Conservation (phyloP, 2,113 vertebrate species). For the Corythoichthys haematopterus region DNA sequence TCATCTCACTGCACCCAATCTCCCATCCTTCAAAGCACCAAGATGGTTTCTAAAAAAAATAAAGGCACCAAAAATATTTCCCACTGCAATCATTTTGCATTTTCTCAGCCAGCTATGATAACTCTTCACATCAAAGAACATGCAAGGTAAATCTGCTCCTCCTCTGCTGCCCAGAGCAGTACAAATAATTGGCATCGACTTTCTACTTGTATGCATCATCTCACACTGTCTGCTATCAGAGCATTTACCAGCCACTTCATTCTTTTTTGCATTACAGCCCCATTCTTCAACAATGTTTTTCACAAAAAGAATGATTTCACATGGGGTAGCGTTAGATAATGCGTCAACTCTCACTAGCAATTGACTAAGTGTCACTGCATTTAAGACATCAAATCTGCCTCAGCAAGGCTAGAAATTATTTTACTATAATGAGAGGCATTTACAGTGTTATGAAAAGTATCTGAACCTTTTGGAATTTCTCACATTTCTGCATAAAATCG, state of each 20-base stretch:
- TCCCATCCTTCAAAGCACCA: constrained; percentile 10
- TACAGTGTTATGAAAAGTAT: too few relatives aligned
- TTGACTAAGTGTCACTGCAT: not conserved
- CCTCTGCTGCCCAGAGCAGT: constrained; percentile 35
- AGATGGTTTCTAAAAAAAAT: constrained; percentile 12
- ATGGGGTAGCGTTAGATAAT: not conserved
- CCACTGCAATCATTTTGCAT: constrained; percentile 43
- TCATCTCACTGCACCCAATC: constrained; percentile 38
- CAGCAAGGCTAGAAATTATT: too few relatives aligned
- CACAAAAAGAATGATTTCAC: not conserved
- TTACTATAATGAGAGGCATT: too few relatives aligned
- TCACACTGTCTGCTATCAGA: constrained; percentile 14
- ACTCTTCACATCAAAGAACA: constrained; percentile 45
- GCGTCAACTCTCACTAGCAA: not conserved
- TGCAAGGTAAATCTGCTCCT: constrained; percentile 32
- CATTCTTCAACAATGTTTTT: not conserved
- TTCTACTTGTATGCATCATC: constrained; percentile 23
- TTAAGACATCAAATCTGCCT: not conserved
- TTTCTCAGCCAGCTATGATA: constrained; percentile 37
- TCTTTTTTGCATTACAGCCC: not conserved
- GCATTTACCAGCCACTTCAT: constrained; percentile 6
- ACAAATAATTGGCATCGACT: constrained; percentile 22
- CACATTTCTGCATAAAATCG: too few relatives aligned
- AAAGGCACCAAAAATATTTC: constrained; percentile 34
- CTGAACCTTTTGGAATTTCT: too few relatives aligned